These are phyloP conservation scores for Acanthoscelides obtectus DNA, from an alignment of 2,888 invertebrate species.

Conservation along the genomic window DNA sequence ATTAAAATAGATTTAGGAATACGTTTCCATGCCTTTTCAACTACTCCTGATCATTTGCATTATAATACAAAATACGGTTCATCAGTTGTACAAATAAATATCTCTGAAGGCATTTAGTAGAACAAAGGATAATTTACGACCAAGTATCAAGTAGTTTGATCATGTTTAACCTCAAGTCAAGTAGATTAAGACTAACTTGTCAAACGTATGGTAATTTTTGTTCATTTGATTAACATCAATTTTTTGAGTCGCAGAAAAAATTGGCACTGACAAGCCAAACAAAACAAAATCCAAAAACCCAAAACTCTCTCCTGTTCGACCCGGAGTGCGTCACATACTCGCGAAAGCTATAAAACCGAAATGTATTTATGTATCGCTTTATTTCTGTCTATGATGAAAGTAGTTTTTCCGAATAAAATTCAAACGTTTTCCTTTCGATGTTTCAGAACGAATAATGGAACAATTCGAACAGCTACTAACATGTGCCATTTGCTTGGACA, in stretches of 20 bases:
- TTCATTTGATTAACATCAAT: too few species aligned
- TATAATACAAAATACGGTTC: too few species aligned
- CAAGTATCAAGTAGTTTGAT: too few species aligned
- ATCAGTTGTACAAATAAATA: too few species aligned
- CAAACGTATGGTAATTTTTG: too few species aligned
- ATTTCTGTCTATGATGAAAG: background rate
- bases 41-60: too few species aligned
- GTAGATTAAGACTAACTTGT: too few species aligned
- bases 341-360: background rate
- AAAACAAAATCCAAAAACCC: background rate
- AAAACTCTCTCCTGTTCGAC: background rate
- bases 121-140: too few species aligned
- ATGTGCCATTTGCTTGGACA: conserved; percentile 97
- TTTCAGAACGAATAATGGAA: conserved; percentile 64
- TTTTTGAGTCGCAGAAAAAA: background rate
- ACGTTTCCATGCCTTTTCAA: too few species aligned
- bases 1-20: too few species aligned
- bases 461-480: conserved; percentile 96
- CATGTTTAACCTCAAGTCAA: too few species aligned
- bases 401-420: background rate
- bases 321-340: background rate
- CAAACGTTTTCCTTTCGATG: background rate
- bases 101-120: too few species aligned
- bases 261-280: background rate
- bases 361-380: background rate